Evolutionary conservation across 2,113 vertebrate genomes (phyloP).

Genomic region (Jacana jacana): DNA sequence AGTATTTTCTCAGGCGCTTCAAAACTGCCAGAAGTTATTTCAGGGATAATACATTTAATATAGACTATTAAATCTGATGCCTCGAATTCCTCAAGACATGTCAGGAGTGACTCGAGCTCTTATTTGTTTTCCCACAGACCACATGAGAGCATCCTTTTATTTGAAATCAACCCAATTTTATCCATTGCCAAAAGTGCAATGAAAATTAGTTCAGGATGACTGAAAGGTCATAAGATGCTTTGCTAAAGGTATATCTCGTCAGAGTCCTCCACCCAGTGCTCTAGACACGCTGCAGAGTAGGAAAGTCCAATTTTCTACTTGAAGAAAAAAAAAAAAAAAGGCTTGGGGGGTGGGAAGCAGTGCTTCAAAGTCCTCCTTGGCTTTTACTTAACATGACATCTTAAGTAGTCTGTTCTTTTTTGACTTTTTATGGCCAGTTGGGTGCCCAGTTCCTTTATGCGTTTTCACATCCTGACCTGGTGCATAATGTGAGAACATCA

Average conservation of each 20-base stretch:
- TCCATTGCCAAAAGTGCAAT: conserved; percentile 15
- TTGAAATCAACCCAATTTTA: conserved; percentile 28
- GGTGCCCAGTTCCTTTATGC: background rate
- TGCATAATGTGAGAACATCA: background rate
- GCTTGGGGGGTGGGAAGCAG: background rate
- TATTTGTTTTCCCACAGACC: conserved; percentile 7
- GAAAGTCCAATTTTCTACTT: background rate
- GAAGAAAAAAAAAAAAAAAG: background rate
- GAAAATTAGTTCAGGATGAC: conserved; percentile 4
- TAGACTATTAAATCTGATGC: conserved; percentile 64
- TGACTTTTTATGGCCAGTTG: background rate
- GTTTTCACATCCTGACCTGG: background rate
- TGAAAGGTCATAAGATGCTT: background rate
- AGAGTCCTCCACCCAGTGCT: background rate
- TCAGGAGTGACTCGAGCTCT: background rate
- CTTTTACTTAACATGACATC: background rate
- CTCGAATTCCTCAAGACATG: conserved; percentile 58
- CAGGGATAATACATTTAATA: conserved; percentile 62
- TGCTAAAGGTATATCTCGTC: background rate
- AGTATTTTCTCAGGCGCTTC: conserved; percentile 66
- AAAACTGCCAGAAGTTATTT: conserved; percentile 67
- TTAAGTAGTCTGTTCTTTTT: background rate
- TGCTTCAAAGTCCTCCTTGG: background rate
- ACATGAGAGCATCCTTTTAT: background rate
- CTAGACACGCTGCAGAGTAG: background rate